A percentile compares a stretch with the other conserved stretches of the same genome.
phyloP scores from a whole-genome alignment of 2,113 vertebrate species.

The Chionodraco myersi region DNA sequence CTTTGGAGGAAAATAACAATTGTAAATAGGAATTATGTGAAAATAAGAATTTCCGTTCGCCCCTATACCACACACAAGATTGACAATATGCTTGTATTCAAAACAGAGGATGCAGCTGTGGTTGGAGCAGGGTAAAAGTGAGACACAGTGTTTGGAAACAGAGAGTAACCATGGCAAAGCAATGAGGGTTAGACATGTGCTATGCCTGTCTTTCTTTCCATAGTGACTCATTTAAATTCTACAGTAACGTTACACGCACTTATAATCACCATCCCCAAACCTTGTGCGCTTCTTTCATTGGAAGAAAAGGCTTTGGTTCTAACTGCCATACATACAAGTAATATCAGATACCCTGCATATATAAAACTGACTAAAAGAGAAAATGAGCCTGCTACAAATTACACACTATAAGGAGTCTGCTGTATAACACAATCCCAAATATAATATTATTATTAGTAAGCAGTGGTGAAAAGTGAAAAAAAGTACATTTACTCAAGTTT shows the following conservation, averaged over 20 bases:
- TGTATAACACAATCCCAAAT: background rate
- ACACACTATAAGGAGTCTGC: background rate
- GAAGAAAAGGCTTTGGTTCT: background rate
- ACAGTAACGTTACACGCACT: background rate
- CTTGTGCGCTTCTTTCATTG: background rate
- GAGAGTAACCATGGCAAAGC: constrained; percentile 58
- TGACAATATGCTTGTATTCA: background rate
- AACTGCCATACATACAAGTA: background rate
- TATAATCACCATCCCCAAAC: background rate
- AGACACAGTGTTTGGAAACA: constrained; percentile 46
- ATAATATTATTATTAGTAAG: background rate
- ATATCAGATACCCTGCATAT: too few relatives aligned
- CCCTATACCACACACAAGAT: background rate
- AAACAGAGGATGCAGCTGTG: background rate
- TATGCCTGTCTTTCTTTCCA: constrained; percentile 39
- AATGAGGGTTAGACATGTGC: constrained; percentile 36
- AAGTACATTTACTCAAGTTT: too few relatives aligned
- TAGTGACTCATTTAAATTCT: constrained; percentile 55
- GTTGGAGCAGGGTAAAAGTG: background rate
- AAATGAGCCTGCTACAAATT: background rate
- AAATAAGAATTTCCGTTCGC: background rate
- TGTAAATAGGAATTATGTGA: too few relatives aligned
- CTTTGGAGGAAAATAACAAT: background rate
- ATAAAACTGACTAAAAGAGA: background rate
- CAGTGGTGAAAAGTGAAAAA: too few relatives aligned